A percentile compares a stretch with the other conserved stretches of the same genome.
Conservation (phyloP, 2,888 invertebrate species). For the Dryomyza anilis region DNA sequence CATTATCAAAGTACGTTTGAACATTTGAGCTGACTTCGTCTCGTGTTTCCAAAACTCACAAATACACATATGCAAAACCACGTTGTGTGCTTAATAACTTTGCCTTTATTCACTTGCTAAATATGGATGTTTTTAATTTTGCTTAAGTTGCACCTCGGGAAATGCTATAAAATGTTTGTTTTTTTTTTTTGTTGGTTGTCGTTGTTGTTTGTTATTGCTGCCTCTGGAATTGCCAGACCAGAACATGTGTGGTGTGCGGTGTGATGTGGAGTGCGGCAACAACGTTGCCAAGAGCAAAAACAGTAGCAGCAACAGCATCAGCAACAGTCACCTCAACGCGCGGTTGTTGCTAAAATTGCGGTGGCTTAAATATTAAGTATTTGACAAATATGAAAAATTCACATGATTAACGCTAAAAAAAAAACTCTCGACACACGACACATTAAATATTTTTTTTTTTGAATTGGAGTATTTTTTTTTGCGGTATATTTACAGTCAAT, state of each 20-base stretch:
- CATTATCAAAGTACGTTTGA: no score
- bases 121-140: constrained; percentile 6
- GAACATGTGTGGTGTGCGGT: neutral
- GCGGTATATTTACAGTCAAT: no score
- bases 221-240: neutral
- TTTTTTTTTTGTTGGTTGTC: neutral
- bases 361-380: no score
- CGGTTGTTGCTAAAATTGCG: no score
- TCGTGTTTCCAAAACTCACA: neutral
- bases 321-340: neutral
- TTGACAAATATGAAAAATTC: no score
- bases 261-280: neutral
- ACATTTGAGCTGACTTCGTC: neutral
- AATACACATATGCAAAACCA: neutral
- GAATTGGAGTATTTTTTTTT: no score
- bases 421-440: no score
- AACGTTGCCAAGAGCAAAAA: neutral
- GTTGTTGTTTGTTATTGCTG: neutral
- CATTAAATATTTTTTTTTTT: no score
- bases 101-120: neutral
- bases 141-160: constrained; percentile 3
- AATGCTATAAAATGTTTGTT: neutral
- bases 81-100: neutral
- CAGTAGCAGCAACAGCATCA: neutral
- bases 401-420: no score